Conservation (phyloP, 1,140 invertebrate species). For the Apis laboriosa region DNA sequence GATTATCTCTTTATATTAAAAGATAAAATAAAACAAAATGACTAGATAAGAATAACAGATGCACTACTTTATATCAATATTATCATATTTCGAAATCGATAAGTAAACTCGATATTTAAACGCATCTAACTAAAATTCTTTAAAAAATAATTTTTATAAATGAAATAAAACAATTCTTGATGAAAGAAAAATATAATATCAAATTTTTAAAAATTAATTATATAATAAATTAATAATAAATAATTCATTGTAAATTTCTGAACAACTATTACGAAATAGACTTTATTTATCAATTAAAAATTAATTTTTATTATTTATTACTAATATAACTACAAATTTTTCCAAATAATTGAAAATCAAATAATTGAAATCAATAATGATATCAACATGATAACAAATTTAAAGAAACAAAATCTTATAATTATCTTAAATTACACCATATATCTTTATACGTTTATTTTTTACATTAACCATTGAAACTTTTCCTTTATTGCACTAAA, state of each 20-base stretch:
- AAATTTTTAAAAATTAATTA: too few species aligned
- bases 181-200: too few species aligned
- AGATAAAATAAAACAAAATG: background rate
- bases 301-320: too few species aligned
- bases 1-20: background rate
- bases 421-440: background rate
- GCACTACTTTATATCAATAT: background rate
- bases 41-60: background rate
- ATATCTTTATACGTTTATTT: background rate
- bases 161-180: too few species aligned
- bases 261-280: too few species aligned
- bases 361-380: background rate
- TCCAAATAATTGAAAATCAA: background rate
- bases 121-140: background rate
- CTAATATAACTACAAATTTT: background rate
- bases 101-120: background rate
- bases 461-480: background rate
- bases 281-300: too few species aligned
- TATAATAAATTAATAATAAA: too few species aligned
- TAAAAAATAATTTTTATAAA: background rate
- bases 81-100: background rate
- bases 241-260: too few species aligned
- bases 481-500: background rate
- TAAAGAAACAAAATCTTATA: background rate
- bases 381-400: background rate